Evolutionary conservation across 2,113 vertebrate species (phyloP).

Genomic region (Axis porcinus): DNA sequence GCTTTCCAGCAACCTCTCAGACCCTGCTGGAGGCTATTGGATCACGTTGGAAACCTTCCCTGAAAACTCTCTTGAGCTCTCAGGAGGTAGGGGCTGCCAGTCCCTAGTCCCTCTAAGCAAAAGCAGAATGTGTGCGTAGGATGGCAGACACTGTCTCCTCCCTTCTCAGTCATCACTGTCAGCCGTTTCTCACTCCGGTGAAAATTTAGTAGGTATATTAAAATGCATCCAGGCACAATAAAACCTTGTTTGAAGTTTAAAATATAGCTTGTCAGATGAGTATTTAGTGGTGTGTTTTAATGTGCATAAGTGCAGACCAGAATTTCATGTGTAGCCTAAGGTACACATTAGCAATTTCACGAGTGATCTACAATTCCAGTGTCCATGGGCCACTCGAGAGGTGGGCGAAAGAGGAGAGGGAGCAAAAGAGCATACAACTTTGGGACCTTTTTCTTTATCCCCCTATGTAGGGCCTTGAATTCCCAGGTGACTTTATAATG

Average conservation of each 20-base stretch:
- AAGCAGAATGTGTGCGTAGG: not conserved
- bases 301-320: constrained; percentile 53
- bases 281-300: constrained; percentile 62
- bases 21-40: not conserved
- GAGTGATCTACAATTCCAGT: constrained; percentile 35
- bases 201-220: constrained; percentile 48
- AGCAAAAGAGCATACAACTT: not conserved
- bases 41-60: not conserved
- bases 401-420: not conserved
- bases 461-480: not conserved
- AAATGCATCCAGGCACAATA: constrained; percentile 57
- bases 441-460: not conserved
- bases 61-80: not conserved
- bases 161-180: not conserved
- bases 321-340: constrained; percentile 54
- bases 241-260: constrained; percentile 57
- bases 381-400: not conserved
- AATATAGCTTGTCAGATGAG: constrained; percentile 61
- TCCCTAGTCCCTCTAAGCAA: rapidly evolving
- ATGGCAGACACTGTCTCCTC: not conserved
- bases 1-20: not conserved
- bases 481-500: constrained; percentile 3
- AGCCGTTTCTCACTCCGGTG: not conserved
- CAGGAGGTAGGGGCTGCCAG: not conserved
- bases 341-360: constrained; percentile 59